Evolutionary conservation across 2,888 invertebrate genomes (phyloP), one percentile per base, ranked within the genome.

Genomic region (Caenorhabditis zanzibari): DNA sequence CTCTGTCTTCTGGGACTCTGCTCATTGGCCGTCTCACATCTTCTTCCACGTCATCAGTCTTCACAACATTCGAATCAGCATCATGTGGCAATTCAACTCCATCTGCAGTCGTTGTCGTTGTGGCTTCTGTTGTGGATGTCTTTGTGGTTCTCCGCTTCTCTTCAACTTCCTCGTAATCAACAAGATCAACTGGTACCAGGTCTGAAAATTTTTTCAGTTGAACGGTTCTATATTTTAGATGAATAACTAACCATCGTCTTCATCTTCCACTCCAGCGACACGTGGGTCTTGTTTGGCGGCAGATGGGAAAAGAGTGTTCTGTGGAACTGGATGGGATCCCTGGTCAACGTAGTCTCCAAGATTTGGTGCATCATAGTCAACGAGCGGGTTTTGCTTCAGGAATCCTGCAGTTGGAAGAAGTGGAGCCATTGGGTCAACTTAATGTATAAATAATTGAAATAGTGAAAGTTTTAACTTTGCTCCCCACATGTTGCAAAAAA

Each of bases 381-480:
- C 85, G 24, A 90, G 77, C 22, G 90, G 90, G 52, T 90, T 90
- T 59, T 87, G 86, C 76, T 88, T 88, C 28, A 90, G 74, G 61
- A 90, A 86, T 26, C 81, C 84, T 64, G 90, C 85, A 12, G 86
- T 85, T 47, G 85, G 84, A 24, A 90, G 81, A 19, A 88, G 88
- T 38, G 89, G 82, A 59, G 88, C 75, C 72, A 86, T 74, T 28
- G 90, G 87, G 52, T 89, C 88, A 71, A 77, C 88, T 88, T 77
- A 24, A 86, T 79, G n/a, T 32, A 26, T 22, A 52, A 1, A 12
- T 14, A 19, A 49, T 5, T 49, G 49, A 49, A 49, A 44, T n/a
- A 44, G 10, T 44, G 14, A 44, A 44, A 32, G 16, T 14, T 26
- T 28, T 35, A n/a, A n/a, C n/a, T 24, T 54, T 61, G n/a, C 64